These are phyloP conservation scores for Pantelozetes paolii DNA, from an alignment of 2,888 invertebrate genomes.

Conservation along the genomic window DNA sequence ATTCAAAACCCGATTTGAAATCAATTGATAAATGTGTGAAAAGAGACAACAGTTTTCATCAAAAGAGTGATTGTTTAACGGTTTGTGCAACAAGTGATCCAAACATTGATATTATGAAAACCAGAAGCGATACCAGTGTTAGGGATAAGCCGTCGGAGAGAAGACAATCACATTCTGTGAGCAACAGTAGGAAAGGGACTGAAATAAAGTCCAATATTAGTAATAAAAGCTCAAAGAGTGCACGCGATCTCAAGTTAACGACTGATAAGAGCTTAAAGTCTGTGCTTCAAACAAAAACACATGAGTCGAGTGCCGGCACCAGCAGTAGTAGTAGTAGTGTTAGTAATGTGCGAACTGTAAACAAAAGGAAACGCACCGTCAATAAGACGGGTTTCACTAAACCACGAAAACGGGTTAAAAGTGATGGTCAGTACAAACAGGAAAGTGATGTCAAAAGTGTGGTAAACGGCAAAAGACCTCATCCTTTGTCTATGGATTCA, in stretches of 20 bases:
- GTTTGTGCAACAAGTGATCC: conserved; percentile 15
- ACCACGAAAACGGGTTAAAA: conserved; percentile 43
- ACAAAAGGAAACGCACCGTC: conserved; percentile 45
- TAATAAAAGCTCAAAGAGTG: not conserved
- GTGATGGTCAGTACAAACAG: not conserved
- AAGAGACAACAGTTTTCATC: too few species aligned
- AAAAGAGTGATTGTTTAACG: conserved; percentile 12
- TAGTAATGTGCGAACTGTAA: conserved; percentile 8
- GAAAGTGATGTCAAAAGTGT: conserved; percentile 23
- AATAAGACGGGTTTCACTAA: conserved; percentile 48
- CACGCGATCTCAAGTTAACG: not conserved
- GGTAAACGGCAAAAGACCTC: conserved; percentile 17
- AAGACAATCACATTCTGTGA: too few species aligned
- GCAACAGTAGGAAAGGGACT: not conserved
- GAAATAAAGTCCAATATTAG: not conserved
- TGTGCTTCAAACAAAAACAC: not conserved
- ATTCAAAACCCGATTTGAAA: not conserved
- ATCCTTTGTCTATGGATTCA: not conserved
- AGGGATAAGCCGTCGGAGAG: not conserved
- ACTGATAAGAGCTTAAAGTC: not conserved
- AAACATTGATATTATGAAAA: conserved; percentile 1
- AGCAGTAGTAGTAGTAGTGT: not conserved
- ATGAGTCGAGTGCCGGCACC: not conserved
- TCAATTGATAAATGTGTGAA: not conserved
- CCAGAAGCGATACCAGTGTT: not conserved